Evolutionary conservation across 1,140 invertebrate species (phyloP), one percentile per base, ranked within the genome.

Genomic region (Harlomillsia oculata): DNA sequence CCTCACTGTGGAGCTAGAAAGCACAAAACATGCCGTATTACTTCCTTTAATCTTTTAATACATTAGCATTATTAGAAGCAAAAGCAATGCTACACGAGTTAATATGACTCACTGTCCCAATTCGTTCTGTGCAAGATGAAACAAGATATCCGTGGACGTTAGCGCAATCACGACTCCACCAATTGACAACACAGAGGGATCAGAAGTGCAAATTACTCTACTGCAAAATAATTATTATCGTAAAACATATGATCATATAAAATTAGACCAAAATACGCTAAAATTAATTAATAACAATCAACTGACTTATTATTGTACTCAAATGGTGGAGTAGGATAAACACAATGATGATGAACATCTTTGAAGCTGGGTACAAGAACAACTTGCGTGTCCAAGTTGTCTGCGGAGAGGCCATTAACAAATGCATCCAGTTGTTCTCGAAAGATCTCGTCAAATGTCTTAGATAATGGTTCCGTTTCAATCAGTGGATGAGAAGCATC

Each of bases 311-410:
- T n/a, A n/a, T n/a, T n/a, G n/a, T n/a, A 5, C 2, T 14, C 16
- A 60, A 79, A 85, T 6, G 87, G 78, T 5, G 84, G 82, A 1
- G 87, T 89, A 4, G 91, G 91, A 73, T 84, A 94, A 0, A 92
- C 77, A 21, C 79, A 75, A 51, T 82, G 74, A 59, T 86, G 80
- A 70, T 87, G 83, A 0, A 79, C 78, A 67, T 95, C 91, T 68
- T 81, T 79, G 30, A 74, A 73, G 14, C 84, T 89, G 6, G 88
- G 76, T 28, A 89, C 77, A 26, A 94, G 67, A 6, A 89, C 74
- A 20, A 90, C 73, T 66, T 85, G 76, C 28, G 82, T 84, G 26
- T n/a, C n/a, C n/a, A n/a, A n/a, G n/a, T 72, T 71, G 41, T 45
- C 40, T 2, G 23, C 13, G 9, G 9, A 16, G 57, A 50, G 59